phyloP scores from a whole-genome alignment of 2,113 vertebrate genomes.

The Apus apus region DNA sequence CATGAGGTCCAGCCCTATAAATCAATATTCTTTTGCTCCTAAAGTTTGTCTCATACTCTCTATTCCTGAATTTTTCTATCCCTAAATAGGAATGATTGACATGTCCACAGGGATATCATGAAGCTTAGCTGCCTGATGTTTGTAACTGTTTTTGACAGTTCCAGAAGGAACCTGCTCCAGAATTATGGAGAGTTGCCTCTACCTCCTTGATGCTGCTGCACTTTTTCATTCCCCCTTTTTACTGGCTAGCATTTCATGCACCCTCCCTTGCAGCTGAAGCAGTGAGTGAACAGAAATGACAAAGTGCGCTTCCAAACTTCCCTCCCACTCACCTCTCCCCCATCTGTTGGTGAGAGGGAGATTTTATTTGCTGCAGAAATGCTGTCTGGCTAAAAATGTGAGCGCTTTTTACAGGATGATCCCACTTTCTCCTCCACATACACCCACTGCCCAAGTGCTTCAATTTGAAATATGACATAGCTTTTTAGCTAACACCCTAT shows the following conservation, averaged over 20 bases:
- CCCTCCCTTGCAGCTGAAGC: conserved; percentile 16
- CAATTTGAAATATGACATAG: conserved; percentile 24
- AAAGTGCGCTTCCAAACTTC: conserved; percentile 46
- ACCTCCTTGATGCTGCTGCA: neutral
- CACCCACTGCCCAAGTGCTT: conserved; percentile 61
- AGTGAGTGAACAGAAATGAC: conserved; percentile 28
- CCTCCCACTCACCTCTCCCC: conserved; percentile 63
- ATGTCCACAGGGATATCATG: neutral
- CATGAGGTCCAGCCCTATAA: neutral
- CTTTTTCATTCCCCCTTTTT: neutral
- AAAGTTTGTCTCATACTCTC: neutral
- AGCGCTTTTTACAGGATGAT: conserved; percentile 49
- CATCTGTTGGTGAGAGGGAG: conserved; percentile 45
- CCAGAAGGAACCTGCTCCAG: neutral
- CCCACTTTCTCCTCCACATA: conserved; percentile 64
- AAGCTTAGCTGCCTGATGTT: neutral
- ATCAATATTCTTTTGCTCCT: neutral
- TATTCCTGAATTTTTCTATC: neutral
- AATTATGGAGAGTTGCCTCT: neutral
- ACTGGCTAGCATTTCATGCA: neutral
- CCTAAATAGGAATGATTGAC: neutral
- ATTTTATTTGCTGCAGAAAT: conserved; percentile 59
- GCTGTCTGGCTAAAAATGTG: conserved; percentile 66
- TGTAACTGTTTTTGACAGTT: neutral
- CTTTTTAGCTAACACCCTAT: neutral